These are phyloP conservation scores for Cephus pulcher DNA, from an alignment of 2,888 invertebrate species.

Conservation along the genomic window DNA sequence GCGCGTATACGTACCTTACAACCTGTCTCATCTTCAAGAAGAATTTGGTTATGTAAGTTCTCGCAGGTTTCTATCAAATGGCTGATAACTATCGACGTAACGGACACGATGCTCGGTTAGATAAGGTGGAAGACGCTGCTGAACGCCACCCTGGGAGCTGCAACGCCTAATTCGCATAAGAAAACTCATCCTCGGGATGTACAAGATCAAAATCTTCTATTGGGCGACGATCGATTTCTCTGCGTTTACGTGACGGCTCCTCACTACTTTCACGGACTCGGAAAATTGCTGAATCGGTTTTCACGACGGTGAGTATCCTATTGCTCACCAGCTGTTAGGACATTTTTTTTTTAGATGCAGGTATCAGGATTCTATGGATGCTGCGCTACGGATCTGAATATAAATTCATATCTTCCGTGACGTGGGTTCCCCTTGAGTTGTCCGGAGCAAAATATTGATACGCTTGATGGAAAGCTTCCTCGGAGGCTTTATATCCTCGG, in stretches of 20 bases:
- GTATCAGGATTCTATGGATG: not conserved
- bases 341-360: not conserved
- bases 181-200: slow-evolving; percentile 35
- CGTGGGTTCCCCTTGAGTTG: not conserved
- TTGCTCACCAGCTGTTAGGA: not conserved
- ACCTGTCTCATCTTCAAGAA: slow-evolving; percentile 65
- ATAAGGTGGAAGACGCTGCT: slow-evolving; percentile 62
- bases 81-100: slow-evolving; percentile 13
- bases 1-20: slow-evolving; percentile 62
- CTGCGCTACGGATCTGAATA: not conserved
- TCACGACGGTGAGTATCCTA: slow-evolving; percentile 54
- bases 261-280: slow-evolving; percentile 58
- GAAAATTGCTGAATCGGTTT: slow-evolving; percentile 60
- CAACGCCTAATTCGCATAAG: slow-evolving; percentile 46
- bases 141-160: slow-evolving; percentile 51
- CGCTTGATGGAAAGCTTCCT: not conserved
- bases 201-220: slow-evolving; percentile 33
- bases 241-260: slow-evolving; percentile 62
- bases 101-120: slow-evolving; percentile 48
- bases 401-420: not conserved
- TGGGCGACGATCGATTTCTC: slow-evolving; percentile 49
- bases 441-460: not conserved
- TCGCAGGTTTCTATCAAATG: slow-evolving; percentile 21
- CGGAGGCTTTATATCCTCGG: not conserved
- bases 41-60: slow-evolving; percentile 66